Base-by-base conservation (phyloP, 1,140 invertebrate species). In the Nylanderia fulva region DNA sequence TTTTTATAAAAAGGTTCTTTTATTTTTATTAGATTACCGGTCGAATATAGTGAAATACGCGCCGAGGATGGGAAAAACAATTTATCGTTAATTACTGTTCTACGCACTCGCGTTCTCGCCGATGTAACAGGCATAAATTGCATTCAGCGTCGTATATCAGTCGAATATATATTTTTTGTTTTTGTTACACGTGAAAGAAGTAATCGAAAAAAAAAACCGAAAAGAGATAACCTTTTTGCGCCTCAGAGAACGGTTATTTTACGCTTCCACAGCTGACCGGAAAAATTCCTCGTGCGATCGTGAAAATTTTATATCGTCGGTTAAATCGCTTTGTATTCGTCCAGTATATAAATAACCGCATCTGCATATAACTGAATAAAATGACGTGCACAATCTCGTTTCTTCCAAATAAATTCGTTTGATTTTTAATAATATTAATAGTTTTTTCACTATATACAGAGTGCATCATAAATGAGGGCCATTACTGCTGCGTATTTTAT, bases 31-130 rank as follows among this genome's bases (percentile, higher is more conserved):
- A 60, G 66, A 58, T 24, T 1, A 27, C 18, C 18, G 39, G 13
- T 27, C 48, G 36, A 45, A 63, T 71, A 56, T 71, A 56, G 76
- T 27, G 64, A 72, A 60, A 72, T 24, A 18, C n/a, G 18, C 68
- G n/a, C n/a, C n/a, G 36, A 7, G 54, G 45, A 61, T 18, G 56
- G 42, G 24, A 24, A 66, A 63, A 82, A 68, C 63, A 69, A 72
- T 85, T 85, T 64, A 72, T 85, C 45, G 84, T 85, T 85, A 83
- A 85, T 85, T 80, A 83, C 54, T 36, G 77, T 52, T 79, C 27
- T 58, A 60, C 27, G n/a, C n/a, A 48, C 9, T 64, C 42, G 39
- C 18, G 56, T 21, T 45, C 71, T 71, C 66, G 52, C 29, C 58
- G 29, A 15, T 39, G 63, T 15, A 48, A 54, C 74, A 29, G 56